These are phyloP conservation scores for Pseudoips prasinana DNA, from an alignment of 2,888 invertebrate species.

Conservation along the genomic window DNA sequence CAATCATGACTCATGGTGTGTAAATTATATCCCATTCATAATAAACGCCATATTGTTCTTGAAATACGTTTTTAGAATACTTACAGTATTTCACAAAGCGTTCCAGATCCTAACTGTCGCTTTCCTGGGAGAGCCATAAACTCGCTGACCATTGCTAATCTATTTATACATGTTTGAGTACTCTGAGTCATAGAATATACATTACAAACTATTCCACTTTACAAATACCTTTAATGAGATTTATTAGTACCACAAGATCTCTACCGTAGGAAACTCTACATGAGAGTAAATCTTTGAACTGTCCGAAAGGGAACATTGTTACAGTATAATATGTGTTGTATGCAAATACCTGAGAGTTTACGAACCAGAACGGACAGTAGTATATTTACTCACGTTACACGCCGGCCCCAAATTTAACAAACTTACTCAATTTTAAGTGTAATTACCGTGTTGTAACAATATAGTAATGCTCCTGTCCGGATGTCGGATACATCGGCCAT, in stretches of 20 bases:
- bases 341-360: constrained; percentile 47
- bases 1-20: too few relatives aligned
- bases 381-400: constrained; percentile 7
- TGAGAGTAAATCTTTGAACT: constrained; percentile 36
- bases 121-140: constrained; percentile 12
- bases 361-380: constrained; percentile 37
- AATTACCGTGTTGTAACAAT: too few relatives aligned
- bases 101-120: background rate
- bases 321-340: constrained; percentile 26
- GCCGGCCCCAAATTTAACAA: constrained; percentile 11
- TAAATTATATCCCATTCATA: too few relatives aligned
- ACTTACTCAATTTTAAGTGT: constrained; percentile 10
- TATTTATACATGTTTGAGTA: constrained; percentile 6
- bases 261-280: too few relatives aligned
- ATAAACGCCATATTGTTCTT: too few relatives aligned
- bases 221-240: constrained; percentile 7
- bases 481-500: too few relatives aligned
- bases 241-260: too few relatives aligned
- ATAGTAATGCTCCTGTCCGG: too few relatives aligned
- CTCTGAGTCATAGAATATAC: too few relatives aligned
- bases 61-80: too few relatives aligned
- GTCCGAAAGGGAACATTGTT: constrained; percentile 41
- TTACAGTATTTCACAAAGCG: too few relatives aligned
- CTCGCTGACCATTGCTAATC: constrained; percentile 2
- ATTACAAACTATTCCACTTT: constrained; percentile 1